Evolutionary conservation across 2,797 vertebrate genomes (phyloP), one percentile per base, ranked within the genome.

Genomic region (Leptodactylus fallax): DNA sequence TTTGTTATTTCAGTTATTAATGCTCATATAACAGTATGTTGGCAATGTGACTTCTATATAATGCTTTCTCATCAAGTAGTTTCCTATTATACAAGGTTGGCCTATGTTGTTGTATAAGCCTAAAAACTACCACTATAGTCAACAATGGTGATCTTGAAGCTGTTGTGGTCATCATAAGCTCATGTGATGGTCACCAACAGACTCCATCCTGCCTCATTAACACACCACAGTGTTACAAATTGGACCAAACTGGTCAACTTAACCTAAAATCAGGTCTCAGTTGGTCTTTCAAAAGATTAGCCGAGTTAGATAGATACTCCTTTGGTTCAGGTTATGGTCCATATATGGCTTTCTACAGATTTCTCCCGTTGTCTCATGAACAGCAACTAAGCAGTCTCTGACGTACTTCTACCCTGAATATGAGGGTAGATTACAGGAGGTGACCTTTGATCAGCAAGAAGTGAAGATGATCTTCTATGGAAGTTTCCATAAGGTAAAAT

Each of bases 401-500:
- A 95, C 95, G 55, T 99, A 98, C 93, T 98, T 99, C 94, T 96
- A 96, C 91, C 96, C 96, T n/a, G 96, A 98, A 93, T 95, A 96
- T 92, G 95, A 97, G 90, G 96, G 95, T 10, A 95, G 96, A 86
- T 92, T 97, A 11, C 98, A 98, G 91, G 96, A 97, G 90, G 94
- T 97, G 90, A 97, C 95, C 90, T 99, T 99, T 58, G 95, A 97
- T 85, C 96, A 97, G 90, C 93, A 94, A 0, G 95, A 98, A 92
- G 96, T 98, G 86, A 96, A 95, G 92, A 95, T 93, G 90, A 93
- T 99, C 47, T 99, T 99, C 95, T 99, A 97, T 4, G 97, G 98
- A 82, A 99, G 97, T 88, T 98, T 98, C 91, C 98, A 99, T 91
- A 99, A 99, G 97, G 98, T 99, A 36, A 81, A 65, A 49, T 63